phyloP scores from a whole-genome alignment of 2,888 invertebrate genomes.

The Elegia similella region DNA sequence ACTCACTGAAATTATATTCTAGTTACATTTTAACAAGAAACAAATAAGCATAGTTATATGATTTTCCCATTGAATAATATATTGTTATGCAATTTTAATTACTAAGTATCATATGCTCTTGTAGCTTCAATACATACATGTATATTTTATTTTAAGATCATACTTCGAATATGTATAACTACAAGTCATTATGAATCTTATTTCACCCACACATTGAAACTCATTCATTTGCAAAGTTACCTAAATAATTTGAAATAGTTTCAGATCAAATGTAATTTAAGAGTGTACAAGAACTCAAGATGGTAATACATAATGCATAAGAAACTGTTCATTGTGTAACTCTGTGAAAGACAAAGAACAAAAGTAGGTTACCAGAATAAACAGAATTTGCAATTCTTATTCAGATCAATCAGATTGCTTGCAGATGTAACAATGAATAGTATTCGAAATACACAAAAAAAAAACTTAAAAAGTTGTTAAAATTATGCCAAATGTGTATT shows the following conservation, averaged over 20 bases:
- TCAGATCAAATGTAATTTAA: not conserved
- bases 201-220: not conserved
- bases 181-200: not conserved
- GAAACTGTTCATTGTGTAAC: constrained; percentile 7
- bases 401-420: not conserved
- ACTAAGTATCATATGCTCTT: no score
- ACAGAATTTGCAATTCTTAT: not conserved
- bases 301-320: constrained; percentile 5
- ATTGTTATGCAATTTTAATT: no score
- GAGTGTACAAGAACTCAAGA: not conserved
- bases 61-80: no score
- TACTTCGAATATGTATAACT: no score
- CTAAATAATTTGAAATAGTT: not conserved
- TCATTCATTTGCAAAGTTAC: not conserved
- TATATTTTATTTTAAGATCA: no score
- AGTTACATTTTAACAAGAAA: constrained; percentile 1
- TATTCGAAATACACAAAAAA: not conserved
- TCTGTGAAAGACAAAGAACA: constrained; percentile 8
- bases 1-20: not conserved
- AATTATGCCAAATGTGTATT: no score
- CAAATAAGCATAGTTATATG: not conserved
- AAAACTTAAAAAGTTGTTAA: no score
- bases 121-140: no score
- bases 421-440: not conserved
- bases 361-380: constrained; percentile 13